phyloP scores from a whole-genome alignment of 2,888 invertebrate genomes.

The Ptychoptera contaminata region DNA sequence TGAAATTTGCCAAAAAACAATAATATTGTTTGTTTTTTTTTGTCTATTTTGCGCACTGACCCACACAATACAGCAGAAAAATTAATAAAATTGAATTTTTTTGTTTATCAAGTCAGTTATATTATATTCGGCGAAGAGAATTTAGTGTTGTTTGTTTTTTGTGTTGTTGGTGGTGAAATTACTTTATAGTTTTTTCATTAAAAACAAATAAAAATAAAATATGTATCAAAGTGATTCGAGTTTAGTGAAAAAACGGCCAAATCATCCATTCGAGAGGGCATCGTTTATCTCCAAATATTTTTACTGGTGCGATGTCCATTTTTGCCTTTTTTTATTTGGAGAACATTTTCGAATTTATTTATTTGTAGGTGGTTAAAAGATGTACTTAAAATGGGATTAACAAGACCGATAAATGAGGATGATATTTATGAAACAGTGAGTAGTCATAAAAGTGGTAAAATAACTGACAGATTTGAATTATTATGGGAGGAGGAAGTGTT shows the following conservation, averaged over 20 bases:
- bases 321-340: background rate
- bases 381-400: constrained; percentile 6
- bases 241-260: background rate
- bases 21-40: too few relatives aligned
- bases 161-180: too few relatives aligned
- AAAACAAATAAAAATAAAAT: background rate
- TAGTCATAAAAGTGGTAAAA: constrained; percentile 4
- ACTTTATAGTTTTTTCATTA: too few relatives aligned
- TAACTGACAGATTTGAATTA: constrained; percentile 21
- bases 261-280: background rate
- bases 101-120: too few relatives aligned
- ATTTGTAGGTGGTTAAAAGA: constrained; percentile 4
- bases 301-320: background rate
- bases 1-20: too few relatives aligned
- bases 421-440: constrained; percentile 5
- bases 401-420: constrained; percentile 4
- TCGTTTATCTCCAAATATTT: constrained; percentile 2
- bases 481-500: constrained; percentile 16
- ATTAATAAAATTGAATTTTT: too few relatives aligned
- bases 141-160: too few relatives aligned
- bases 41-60: too few relatives aligned
- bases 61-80: too few relatives aligned
- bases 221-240: background rate
- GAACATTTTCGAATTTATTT: too few relatives aligned
- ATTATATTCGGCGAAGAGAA: too few relatives aligned